Evolutionary conservation across 2,797 vertebrate species (phyloP).

Genomic region (Halcyon badia): DNA sequence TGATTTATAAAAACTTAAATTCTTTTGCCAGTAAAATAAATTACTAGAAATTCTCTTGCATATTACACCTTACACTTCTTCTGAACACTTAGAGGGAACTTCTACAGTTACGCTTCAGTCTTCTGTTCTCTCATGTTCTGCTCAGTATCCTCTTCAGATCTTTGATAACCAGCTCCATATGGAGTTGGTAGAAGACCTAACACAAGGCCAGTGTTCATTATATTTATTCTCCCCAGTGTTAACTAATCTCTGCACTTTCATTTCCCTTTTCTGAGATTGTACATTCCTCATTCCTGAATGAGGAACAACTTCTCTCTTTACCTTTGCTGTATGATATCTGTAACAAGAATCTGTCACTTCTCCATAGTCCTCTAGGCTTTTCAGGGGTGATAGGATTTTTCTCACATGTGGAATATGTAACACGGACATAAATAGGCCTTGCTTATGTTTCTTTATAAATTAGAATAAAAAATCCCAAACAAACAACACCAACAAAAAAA

Average conservation of each 20-base stretch:
- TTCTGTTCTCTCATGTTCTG: neutral
- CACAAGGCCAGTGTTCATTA: neutral
- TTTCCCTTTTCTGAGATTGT: neutral
- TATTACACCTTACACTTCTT: neutral
- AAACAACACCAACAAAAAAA: neutral
- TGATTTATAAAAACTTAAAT: neutral
- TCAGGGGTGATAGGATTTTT: neutral
- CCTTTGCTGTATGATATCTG: neutral
- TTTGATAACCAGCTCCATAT: neutral
- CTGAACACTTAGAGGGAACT: neutral
- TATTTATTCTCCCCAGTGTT: neutral
- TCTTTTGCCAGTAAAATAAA: neutral
- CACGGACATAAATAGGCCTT: no score
- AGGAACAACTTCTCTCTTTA: neutral
- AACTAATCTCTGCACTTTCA: neutral
- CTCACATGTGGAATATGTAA: rapidly evolving
- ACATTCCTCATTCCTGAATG: neutral
- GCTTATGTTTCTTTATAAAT: neutral
- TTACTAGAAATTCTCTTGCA: neutral
- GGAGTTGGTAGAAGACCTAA: neutral
- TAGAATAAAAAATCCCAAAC: neutral
- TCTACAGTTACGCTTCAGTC: neutral
- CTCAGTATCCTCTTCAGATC: neutral
- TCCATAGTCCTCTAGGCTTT: neutral
- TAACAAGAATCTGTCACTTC: neutral